Base-by-base conservation (phyloP, 2,888 invertebrate species). In the Apomyelois bistriatella region DNA sequence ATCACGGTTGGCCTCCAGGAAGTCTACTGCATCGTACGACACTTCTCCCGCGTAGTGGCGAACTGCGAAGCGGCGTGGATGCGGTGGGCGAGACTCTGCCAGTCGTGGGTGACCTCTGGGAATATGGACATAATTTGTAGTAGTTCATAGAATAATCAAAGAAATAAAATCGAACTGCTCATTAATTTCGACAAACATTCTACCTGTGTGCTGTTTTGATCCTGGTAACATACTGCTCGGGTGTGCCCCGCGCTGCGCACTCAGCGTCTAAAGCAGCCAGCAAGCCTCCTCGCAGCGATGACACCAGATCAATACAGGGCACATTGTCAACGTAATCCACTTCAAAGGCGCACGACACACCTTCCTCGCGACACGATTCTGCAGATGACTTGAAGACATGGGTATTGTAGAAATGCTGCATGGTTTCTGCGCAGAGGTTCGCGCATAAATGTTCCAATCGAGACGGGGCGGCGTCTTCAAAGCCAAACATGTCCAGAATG, bases 371-470 rank as follows among this genome's bases (percentile, higher is more conserved):
- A 73, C 98, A 97, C 52, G 98, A 97, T 86, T 98, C 98, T 60
- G 97, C 95, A 63, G 96, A 95, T 16, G 97, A 96, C 83, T 98
- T 98, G 88, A 98, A 98, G 66, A 98, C 97, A 85, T 98, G 98
- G 52, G 98, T 98, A 85, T 98, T 98, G 91, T 98, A 98, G 84
- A 98, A 98, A 84, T 98, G 98, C 82, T 98, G 98, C 97, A 98
- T 97, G 32, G 98, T 98, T 90, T 98, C 98, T 0, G 98, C 97
- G 85, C 98, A 98, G 58, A 98, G 90, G 88, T 98, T 98, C 70
- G 97, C 97, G 87, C 98, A 98, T 56, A 98, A 90, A 79, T 98
- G 98, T 82, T 98, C 98, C 65, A 98, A 90, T 64, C 96, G 96
- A 68, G 96, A 95, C 1, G 96, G 96, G 83, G 95, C 95, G 30